Conservation (phyloP, 2,888 invertebrate species). For the Andrena hattorfiana region DNA sequence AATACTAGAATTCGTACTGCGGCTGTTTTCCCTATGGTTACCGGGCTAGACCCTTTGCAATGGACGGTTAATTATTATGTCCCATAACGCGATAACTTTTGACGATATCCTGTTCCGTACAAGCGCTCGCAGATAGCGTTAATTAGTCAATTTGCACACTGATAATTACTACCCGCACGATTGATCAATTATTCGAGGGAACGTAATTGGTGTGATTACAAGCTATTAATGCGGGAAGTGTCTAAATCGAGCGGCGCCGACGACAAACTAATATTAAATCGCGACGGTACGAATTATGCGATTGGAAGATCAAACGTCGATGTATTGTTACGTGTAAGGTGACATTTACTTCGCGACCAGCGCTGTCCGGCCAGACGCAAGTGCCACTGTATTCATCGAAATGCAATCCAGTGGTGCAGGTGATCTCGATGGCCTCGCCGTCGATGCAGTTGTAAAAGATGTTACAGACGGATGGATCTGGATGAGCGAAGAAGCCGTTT, state of each 20-base stretch:
- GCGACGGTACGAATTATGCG: neutral
- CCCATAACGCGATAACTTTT: neutral
- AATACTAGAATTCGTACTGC: no score
- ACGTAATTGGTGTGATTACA: slow-evolving; percentile 11
- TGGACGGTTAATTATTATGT: neutral
- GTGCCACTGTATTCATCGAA: slow-evolving; percentile 96
- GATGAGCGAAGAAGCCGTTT: slow-evolving; percentile 96
- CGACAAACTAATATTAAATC: neutral
- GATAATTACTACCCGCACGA: neutral
- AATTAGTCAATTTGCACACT: slow-evolving; percentile 12
- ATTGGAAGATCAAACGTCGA: neutral
- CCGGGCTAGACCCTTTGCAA: no score
- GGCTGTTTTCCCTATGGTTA: no score
- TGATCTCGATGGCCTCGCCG: slow-evolving; percentile 91
- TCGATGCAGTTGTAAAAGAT: slow-evolving; percentile 96
- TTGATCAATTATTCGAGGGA: neutral
- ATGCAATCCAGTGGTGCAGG: slow-evolving; percentile 95
- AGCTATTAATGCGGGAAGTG: neutral
- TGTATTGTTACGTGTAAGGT: no score
- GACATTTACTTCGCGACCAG: slow-evolving; percentile 91
- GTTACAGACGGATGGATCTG: slow-evolving; percentile 92
- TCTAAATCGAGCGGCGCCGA: neutral
- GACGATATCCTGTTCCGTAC: neutral
- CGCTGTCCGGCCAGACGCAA: slow-evolving; percentile 95
- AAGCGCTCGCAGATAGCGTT: neutral